Evolutionary conservation across 2,888 invertebrate genomes (phyloP).

Genomic region (Hydroisotoma schaefferi): DNA sequence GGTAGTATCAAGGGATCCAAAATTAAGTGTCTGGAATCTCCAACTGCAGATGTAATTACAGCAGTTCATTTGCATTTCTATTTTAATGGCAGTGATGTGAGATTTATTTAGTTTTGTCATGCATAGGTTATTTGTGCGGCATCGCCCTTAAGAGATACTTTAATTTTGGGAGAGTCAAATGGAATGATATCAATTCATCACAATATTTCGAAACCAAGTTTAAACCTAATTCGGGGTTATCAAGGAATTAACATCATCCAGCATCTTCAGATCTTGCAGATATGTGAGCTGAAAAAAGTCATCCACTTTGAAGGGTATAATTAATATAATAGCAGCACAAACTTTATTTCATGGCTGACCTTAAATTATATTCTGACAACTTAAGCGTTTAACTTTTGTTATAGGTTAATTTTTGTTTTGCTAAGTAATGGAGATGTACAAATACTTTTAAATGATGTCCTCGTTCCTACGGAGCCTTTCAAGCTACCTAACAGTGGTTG

Average conservation of each 20-base stretch:
- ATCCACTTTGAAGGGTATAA: slow-evolving; percentile 35
- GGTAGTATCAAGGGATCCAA: slow-evolving; percentile 27
- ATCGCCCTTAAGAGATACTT: slow-evolving; percentile 26
- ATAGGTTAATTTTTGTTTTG: slow-evolving; percentile 36
- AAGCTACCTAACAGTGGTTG: slow-evolving; percentile 9
- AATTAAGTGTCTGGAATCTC: slow-evolving; percentile 4
- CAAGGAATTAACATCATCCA: slow-evolving; percentile 10
- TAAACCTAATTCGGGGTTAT: background rate
- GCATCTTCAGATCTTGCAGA: background rate
- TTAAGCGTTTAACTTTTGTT: background rate
- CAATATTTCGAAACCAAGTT: too few relatives aligned
- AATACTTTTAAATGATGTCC: slow-evolving; percentile 20
- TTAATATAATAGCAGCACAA: background rate
- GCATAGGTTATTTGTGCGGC: slow-evolving; percentile 27
- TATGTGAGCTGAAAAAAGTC: slow-evolving; percentile 23
- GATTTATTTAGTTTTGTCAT: too few relatives aligned
- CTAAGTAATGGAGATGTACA: slow-evolving; percentile 37
- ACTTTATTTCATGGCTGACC: too few relatives aligned
- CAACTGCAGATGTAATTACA: slow-evolving; percentile 4
- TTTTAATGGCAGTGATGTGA: background rate
- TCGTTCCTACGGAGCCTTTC: slow-evolving; percentile 8
- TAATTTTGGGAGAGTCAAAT: slow-evolving; percentile 28
- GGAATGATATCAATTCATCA: slow-evolving; percentile 22
- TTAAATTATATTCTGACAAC: background rate
- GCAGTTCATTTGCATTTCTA: background rate